Base-by-base conservation (phyloP, 2,113 vertebrate species). In the Struthio camelus region DNA sequence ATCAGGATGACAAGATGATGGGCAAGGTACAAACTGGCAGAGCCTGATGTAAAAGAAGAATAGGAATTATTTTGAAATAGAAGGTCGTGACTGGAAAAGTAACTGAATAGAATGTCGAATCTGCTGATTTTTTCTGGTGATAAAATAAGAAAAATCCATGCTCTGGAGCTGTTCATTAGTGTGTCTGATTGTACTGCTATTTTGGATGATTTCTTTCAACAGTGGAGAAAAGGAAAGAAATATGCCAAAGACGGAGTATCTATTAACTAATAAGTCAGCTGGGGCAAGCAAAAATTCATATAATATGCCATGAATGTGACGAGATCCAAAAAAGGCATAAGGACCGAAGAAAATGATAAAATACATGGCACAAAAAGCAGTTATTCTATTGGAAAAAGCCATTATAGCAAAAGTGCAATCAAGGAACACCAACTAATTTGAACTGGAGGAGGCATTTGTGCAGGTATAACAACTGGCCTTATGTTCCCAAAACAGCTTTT, bases 211-310 rank as follows among this genome's bases (percentile, higher is more conserved):
- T 96, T 81, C 58, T 84, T 95, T 95, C 88, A 69, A 14, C 51
- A 95, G 69, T 64, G 66, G 93, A 97, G 90, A 86, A 82, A 94
- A 85, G 54, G 69, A 93, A 90, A 97, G 34, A 90, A 96, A 89
- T 72, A 62, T 94, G 91, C 78, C 90, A 95, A 93, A 96, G 93
- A 88, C 18, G 73, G 94, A 84, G 75, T 58, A 91, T 92, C 94
- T 95, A 87, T 97, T 95, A 97, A 96, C 92, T 95, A 93, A 50
- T 94, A 88, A 95, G 90, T 88, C 58, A 89, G 61, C 59, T 75
- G 83, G 61, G 93, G 51, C 89, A 97, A 97, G 89, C 78, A 95
- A 70, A 94, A 96, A 84, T 94, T 90, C 42, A 22, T 94, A 51
- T 83, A 87, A 54, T 91, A 78, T 70, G 84, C 89, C 48, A 17